Base-by-base conservation (phyloP, 2,113 vertebrate genomes). In the Neolamprologus cancellatus region DNA sequence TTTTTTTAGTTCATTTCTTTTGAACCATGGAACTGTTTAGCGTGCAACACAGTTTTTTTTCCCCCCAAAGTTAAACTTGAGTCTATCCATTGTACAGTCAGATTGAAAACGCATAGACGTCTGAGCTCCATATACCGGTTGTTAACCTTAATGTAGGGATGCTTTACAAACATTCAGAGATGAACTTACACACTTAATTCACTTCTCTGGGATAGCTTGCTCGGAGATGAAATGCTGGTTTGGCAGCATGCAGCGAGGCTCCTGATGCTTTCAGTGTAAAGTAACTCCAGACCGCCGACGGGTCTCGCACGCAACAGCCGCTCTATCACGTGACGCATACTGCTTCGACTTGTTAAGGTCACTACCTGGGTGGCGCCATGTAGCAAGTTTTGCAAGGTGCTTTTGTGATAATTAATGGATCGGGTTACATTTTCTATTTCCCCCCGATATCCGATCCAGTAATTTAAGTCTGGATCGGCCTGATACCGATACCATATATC, bases 281-380 rank as follows among this genome's bases (percentile, higher is more conserved):
- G 20, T 55, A 55, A 5, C 6, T 55, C 20, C 53, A 55, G 23
- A 3, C 53, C 12, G 4, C 20, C 12, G 20, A 55, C 20, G 0
- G 53, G 12, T 55, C 12, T 55, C 4, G 1, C 53, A 55, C 6
- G 4, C 53, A 25, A 55, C 20, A 55, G 0, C 4, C 3, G 6
- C 53, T 55, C 20, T 25, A 55, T 55, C 53, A 25, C 3, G 4
- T 25, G 20, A 25, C 20, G 1, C 53, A 54, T 54, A 54, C 53
- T 4, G 20, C 53, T 54, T 54, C 3, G 6, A 54, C 53, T 54
- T 54, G 20, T 3, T 54, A 54, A 14, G 53, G 23, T 54, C 20
- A 54, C 53, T 25, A 1, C 53, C 20, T 25, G 20, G 20, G 53
- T 55, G 0, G 4, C 0, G 1, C 20, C 20, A 55, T 55, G 20